Percentiles rank a stretch among this genome's conserved stretches.
phyloP scores from a whole-genome alignment of 2,888 invertebrate genomes.

The Meteorus cinctellus region DNA sequence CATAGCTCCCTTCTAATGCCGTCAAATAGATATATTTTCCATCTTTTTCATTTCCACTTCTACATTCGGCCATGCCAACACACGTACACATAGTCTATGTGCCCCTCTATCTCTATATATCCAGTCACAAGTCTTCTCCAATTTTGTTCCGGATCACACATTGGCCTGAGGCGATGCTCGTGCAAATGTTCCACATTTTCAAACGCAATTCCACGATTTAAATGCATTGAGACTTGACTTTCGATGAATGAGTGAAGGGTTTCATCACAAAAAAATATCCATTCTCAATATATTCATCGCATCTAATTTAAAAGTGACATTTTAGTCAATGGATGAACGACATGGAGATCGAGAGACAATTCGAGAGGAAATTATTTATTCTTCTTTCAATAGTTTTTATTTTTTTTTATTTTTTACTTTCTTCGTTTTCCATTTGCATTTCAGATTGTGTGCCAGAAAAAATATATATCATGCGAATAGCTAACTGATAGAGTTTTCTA shows the following conservation, averaged over 20 bases:
- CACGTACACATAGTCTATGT: background rate
- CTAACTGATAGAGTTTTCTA: background rate
- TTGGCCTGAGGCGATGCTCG: background rate
- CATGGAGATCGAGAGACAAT: background rate
- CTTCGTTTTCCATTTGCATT: background rate
- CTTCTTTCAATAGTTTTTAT: background rate
- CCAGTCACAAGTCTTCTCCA: background rate
- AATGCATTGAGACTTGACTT: slow-evolving; percentile 10
- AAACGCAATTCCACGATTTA: slow-evolving; percentile 5
- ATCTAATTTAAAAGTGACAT: slow-evolving; percentile 6
- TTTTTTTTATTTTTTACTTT: background rate
- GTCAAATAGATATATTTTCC: background rate
- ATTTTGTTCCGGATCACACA: background rate
- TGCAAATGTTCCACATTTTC: slow-evolving; percentile 13
- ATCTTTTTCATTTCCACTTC: background rate
- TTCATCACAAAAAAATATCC: slow-evolving; percentile 1
- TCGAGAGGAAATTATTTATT: background rate
- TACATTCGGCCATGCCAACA: background rate
- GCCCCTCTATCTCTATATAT: background rate
- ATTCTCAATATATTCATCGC: background rate
- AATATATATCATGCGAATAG: background rate
- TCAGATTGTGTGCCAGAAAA: background rate
- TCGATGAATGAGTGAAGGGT: slow-evolving; percentile 8
- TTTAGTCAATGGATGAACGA: background rate
- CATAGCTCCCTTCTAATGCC: slow-evolving; percentile 29